Evolutionary conservation across 2,888 invertebrate species (phyloP).

Genomic region (Tetragonula carbonaria): DNA sequence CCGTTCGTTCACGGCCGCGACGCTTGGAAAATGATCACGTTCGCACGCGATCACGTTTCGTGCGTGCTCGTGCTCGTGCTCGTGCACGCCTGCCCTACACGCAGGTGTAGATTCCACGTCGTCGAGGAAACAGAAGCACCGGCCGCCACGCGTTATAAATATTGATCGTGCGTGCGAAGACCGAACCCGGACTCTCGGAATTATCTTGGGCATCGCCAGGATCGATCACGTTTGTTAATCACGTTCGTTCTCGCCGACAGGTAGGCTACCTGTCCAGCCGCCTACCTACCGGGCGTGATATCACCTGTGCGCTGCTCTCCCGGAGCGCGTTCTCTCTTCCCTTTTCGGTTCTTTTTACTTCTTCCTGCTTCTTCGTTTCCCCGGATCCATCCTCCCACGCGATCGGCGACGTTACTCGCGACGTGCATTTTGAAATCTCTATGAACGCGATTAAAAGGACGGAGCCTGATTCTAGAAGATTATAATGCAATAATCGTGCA

Average conservation of each 20-base stretch:
- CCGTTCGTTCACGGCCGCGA: not conserved
- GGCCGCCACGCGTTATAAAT: constrained; percentile 60
- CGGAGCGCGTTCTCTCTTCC: not conserved
- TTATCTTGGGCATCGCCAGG: constrained; percentile 63
- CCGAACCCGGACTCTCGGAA: constrained; percentile 39
- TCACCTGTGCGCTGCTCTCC: constrained; percentile 48
- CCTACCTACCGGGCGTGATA: constrained; percentile 16
- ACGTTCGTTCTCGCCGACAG: constrained; percentile 58
- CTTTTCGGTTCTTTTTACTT: not conserved
- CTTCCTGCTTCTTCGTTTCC: not conserved
- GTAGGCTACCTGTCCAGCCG: constrained; percentile 33
- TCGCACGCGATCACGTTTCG: constrained; percentile 13
- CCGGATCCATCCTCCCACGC: not conserved
- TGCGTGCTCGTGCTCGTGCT: constrained; percentile 19
- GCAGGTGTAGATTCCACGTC: constrained; percentile 33
- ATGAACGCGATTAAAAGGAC: no score
- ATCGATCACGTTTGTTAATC: constrained; percentile 68
- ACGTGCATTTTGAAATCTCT: no score
- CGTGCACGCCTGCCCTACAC: constrained; percentile 10
- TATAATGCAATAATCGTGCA: no score
- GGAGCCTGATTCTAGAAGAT: no score
- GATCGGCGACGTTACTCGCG: no score
- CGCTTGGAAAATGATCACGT: constrained; percentile 35
- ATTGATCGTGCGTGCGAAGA: constrained; percentile 60
- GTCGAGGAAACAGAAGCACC: constrained; percentile 56